phyloP scores from a whole-genome alignment of 2,113 vertebrate genomes.

The Miniopterus natalensis region DNA sequence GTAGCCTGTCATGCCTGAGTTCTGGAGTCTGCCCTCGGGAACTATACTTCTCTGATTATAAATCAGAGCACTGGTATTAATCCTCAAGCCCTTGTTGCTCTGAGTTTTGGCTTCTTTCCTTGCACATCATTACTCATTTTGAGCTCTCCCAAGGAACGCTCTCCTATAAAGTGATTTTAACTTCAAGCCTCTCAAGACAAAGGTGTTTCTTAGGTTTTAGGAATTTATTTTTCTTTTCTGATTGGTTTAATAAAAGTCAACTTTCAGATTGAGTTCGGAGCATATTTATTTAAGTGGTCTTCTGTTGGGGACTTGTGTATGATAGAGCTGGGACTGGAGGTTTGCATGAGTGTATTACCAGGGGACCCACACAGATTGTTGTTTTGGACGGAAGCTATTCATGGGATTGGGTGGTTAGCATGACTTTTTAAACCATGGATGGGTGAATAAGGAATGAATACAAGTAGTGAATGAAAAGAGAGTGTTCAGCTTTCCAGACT shows the following conservation, averaged over 20 bases:
- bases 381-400: background rate
- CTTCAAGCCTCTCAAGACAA: conserved; percentile 55
- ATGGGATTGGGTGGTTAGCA: background rate
- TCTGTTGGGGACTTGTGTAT: background rate
- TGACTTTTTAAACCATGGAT: background rate
- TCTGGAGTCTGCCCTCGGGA: background rate
- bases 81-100: background rate
- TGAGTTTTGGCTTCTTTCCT: conserved; percentile 58
- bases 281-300: background rate
- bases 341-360: background rate
- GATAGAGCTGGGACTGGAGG: background rate
- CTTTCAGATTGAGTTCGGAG: background rate
- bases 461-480: background rate
- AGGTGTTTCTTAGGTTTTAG: conserved; percentile 38
- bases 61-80: conserved; percentile 28
- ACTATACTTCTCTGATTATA: background rate
- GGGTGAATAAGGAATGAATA: background rate
- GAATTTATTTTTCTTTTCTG: conserved; percentile 57
- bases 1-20: background rate
- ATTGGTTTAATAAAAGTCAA: conserved; percentile 66
- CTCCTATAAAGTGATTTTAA: conserved; percentile 46
- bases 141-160: conserved; percentile 57
- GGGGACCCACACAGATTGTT: background rate
- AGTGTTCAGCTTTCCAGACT: background rate
- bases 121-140: conserved; percentile 56